A percentile compares a stretch with the other conserved stretches of the same genome.
These are phyloP conservation scores for Sicus ferrugineus DNA, from an alignment of 2,888 invertebrate species.

Conservation along the genomic window DNA sequence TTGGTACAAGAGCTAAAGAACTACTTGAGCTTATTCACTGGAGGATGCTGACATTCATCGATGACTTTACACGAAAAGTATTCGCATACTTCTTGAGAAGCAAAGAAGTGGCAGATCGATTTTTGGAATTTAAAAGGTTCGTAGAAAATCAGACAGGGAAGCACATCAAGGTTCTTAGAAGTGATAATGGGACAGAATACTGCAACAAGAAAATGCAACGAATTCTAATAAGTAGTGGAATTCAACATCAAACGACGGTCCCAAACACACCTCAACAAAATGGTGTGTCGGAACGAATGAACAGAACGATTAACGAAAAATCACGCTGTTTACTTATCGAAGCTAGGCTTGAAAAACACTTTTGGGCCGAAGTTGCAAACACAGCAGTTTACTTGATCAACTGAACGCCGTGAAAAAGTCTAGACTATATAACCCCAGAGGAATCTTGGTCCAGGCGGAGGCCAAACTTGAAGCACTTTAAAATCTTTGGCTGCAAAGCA, in stretches of 20 bases:
- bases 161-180: constrained; percentile 14
- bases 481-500: constrained; percentile 3
- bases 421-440: not conserved
- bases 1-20: no score
- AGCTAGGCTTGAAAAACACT: not conserved
- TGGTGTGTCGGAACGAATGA: not conserved
- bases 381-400: constrained; percentile 30
- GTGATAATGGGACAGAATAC: no score
- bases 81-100: no score
- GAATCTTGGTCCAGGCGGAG: not conserved
- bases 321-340: not conserved
- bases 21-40: no score
- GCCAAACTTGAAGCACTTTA: not conserved
- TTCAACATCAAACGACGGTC: no score
- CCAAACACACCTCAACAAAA: not conserved
- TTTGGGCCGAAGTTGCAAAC: constrained; percentile 17
- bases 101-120: no score
- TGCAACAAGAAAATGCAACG: constrained; percentile 9
- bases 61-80: no score
- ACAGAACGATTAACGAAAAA: not conserved
- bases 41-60: no score
- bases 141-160: no score
- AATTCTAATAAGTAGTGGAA: not conserved
- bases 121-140: constrained; percentile 12
- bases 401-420: not conserved